Evolutionary conservation across 2,888 invertebrate genomes (phyloP).

Genomic region (Julus scandinavius): DNA sequence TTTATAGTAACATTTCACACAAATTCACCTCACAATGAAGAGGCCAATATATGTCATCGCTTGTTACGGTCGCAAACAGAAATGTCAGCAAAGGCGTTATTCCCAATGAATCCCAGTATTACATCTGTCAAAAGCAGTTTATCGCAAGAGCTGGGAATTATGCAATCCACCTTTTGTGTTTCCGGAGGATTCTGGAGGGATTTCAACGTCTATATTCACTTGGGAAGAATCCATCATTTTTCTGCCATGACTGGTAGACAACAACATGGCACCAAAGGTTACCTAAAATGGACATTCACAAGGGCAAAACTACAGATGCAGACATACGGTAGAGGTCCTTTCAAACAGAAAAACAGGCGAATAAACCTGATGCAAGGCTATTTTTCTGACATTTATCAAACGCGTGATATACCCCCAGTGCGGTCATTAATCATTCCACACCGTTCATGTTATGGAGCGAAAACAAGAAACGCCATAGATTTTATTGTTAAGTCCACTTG

Average conservation of each 20-base stretch:
- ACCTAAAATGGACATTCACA: conserved; percentile 2
- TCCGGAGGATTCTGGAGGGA: background rate
- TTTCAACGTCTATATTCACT: conserved; percentile 26
- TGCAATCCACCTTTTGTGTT: background rate
- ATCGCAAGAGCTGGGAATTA: background rate
- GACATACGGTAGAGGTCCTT: background rate
- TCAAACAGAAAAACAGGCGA: background rate
- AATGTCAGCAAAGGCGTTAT: conserved; percentile 13
- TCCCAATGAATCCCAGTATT: background rate
- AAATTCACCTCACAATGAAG: background rate
- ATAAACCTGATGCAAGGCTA: conserved; percentile 28
- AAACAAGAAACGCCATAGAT: background rate
- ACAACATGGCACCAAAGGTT: conserved; percentile 10
- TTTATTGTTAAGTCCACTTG: conserved; percentile 37
- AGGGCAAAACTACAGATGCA: background rate
- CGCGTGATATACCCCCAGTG: background rate
- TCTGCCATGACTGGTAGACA: background rate
- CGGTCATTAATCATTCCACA: conserved; percentile 17
- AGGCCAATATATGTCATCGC: background rate
- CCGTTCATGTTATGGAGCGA: background rate
- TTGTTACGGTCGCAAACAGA: background rate
- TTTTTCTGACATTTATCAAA: conserved; percentile 45
- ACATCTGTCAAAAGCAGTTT: conserved; percentile 18
- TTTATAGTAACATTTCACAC: no score
- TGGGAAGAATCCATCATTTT: conserved; percentile 34